Evolutionary conservation across 2,113 vertebrate genomes (phyloP), one percentile per base, ranked within the genome.

Genomic region (Corythornis madagascariensis): DNA sequence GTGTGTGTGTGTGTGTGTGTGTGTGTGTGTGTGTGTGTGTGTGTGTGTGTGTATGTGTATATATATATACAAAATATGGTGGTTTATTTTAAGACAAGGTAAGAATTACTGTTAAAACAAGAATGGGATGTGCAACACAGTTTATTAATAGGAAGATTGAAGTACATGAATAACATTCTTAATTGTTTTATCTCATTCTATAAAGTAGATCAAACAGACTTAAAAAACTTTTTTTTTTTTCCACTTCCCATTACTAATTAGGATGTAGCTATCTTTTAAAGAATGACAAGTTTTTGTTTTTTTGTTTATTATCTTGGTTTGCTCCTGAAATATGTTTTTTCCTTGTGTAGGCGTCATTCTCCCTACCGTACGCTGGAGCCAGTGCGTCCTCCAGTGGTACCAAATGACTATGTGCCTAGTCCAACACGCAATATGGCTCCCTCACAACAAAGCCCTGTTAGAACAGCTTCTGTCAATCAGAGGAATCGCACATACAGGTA

Each of bases 401-500:
- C 99, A 98, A 99, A 99, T 96, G 99, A 99, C 98, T 99, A 99
- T 91, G 99, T 99, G 97, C 98, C 98, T 82, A 99, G 99, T 97
- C 99, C 99, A 96, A 99, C 99, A 85, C 99, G 99, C 98, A 99
- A 98, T 98, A 98, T 98, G 98, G 98, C 98, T 96, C 98, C 97
- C 78, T 98, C 99, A 86, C 99, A 98, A 96, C 99, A 99, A 98
- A 99, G 99, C 98, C 99, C 99, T 83, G 98, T 98, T 96, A 98
- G 99, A 98, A 99, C 98, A 96, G 98, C 99, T 97, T 99, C 99
- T 83, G 98, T 99, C 95, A 99, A 99, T 98, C 99, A 99, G 98
- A 99, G 99, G 98, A 99, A 98, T 97, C 99, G 99, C 98, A 99
- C 99, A 75, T 99, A 99, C 99, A 99, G 99, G 99, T 99, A 99